A percentile compares a stretch with the other conserved stretches of the same genome.
These are phyloP conservation scores for Holacanthella duospinosa DNA, from an alignment of 2,888 invertebrate species.

Conservation along the genomic window DNA sequence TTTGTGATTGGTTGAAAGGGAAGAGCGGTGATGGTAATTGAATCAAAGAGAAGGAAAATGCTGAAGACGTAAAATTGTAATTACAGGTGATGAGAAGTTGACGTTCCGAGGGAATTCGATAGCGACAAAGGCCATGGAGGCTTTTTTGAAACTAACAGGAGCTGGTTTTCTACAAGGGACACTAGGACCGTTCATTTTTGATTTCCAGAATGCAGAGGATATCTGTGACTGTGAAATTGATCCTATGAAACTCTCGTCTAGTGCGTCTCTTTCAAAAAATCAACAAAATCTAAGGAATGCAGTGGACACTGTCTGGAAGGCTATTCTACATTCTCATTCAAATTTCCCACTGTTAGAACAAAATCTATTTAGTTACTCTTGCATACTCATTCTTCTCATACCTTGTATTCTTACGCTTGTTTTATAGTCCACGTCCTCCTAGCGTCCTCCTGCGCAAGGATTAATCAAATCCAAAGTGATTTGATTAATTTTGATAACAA, in stretches of 20 bases:
- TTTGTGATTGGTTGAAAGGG: not conserved
- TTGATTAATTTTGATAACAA: too few relatives aligned
- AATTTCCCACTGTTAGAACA: slow-evolving; percentile 57
- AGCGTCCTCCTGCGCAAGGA: too few relatives aligned
- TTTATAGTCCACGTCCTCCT: too few relatives aligned
- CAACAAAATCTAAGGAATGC: slow-evolving; percentile 70
- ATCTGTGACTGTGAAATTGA: slow-evolving; percentile 72
- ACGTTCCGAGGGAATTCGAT: slow-evolving; percentile 91
- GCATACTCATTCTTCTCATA: too few relatives aligned
- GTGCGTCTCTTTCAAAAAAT: slow-evolving; percentile 58
- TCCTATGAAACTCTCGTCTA: slow-evolving; percentile 58
- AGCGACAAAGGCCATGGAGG: slow-evolving; percentile 94
- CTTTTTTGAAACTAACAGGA: slow-evolving; percentile 84
- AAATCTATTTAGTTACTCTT: too few relatives aligned
- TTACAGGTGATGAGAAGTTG: slow-evolving; percentile 68
- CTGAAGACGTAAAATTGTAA: not conserved
- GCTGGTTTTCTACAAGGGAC: slow-evolving; percentile 85
- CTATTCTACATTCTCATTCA: slow-evolving; percentile 65
- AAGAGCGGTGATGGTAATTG: too few relatives aligned
- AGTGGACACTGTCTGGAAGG: slow-evolving; percentile 74
- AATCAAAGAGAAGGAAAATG: too few relatives aligned
- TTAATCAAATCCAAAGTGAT: too few relatives aligned
- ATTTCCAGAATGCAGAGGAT: slow-evolving; percentile 46
- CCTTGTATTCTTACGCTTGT: too few relatives aligned
- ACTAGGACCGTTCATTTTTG: slow-evolving; percentile 58